Evolutionary conservation across 2,113 vertebrate genomes (phyloP).

Genomic region (Pseudorasbora parva): DNA sequence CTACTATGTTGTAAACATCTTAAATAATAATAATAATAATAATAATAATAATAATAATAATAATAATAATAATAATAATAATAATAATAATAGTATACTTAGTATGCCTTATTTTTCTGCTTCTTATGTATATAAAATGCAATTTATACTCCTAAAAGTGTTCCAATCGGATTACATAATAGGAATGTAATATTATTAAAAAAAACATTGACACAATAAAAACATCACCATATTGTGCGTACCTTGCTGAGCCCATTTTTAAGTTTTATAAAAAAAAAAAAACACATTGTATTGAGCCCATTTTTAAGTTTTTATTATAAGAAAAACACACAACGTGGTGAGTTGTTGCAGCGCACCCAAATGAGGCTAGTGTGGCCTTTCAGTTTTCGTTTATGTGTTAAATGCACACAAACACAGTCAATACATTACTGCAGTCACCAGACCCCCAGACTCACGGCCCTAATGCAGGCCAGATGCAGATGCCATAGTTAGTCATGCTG

Average conservation of each 20-base stretch:
- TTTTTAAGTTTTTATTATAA: background rate
- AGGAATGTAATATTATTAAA: background rate
- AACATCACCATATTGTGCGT: background rate
- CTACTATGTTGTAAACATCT: background rate
- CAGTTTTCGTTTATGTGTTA: slow-evolving; percentile 33
- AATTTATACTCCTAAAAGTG: background rate
- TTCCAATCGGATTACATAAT: background rate
- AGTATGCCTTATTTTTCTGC: no score
- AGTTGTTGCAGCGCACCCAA: background rate
- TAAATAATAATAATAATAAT: background rate
- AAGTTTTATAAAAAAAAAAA: background rate
- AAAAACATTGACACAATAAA: background rate
- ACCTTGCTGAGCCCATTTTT: background rate
- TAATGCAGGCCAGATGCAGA: slow-evolving; percentile 55
- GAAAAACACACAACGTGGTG: background rate
- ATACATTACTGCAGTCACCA: slow-evolving; percentile 30
- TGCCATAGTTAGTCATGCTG: slow-evolving; percentile 51
- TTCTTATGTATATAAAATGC: background rate
- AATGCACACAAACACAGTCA: slow-evolving; percentile 30
- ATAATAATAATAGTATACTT: background rate
- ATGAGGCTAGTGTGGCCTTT: background rate
- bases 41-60: background rate
- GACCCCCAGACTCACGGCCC: slow-evolving; percentile 37
- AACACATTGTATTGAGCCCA: background rate
- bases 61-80: background rate